phyloP scores from a whole-genome alignment of 2,888 invertebrate genomes.

The Zeuzera pyrina region DNA sequence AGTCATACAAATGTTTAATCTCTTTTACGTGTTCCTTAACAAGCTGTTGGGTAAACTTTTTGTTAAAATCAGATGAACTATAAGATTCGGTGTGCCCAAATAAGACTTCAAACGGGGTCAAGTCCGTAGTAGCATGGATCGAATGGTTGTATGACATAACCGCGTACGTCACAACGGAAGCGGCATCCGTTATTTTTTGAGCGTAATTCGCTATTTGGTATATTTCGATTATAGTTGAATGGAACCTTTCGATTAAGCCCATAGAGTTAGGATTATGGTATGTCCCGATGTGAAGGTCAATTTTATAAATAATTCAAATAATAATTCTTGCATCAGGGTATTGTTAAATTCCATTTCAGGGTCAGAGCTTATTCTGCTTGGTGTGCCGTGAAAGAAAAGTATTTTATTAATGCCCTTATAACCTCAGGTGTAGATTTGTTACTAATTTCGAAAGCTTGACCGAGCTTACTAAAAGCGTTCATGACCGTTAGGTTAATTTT shows the following conservation, averaged over 20 bases:
- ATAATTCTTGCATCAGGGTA: too few species aligned
- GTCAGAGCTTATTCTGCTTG: slow-evolving; percentile 18
- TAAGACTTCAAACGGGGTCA: neutral
- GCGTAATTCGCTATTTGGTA: slow-evolving; percentile 22
- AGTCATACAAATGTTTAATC: too few species aligned
- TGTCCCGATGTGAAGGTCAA: too few species aligned
- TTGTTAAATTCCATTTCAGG: slow-evolving; percentile 25
- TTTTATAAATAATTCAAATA: too few species aligned
- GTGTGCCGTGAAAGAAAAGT: slow-evolving; percentile 19
- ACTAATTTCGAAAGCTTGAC: slow-evolving; percentile 18
- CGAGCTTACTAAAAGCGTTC: slow-evolving; percentile 22
- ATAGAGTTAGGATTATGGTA: too few species aligned
- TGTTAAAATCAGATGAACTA: too few species aligned
- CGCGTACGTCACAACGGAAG: neutral
- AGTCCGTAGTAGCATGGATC: neutral
- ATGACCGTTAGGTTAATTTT: slow-evolving; percentile 13
- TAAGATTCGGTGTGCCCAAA: too few species aligned
- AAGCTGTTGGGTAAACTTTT: too few species aligned
- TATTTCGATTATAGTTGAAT: slow-evolving; percentile 19
- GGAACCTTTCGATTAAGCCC: slow-evolving; percentile 18
- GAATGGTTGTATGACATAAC: neutral
- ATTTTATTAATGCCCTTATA: slow-evolving; percentile 19
- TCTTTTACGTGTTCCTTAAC: too few species aligned
- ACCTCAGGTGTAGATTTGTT: slow-evolving; percentile 19
- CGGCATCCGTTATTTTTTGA: slow-evolving; percentile 5